These are phyloP conservation scores for Galerucella calmariensis DNA, from an alignment of 2,888 invertebrate genomes.

Conservation along the genomic window DNA sequence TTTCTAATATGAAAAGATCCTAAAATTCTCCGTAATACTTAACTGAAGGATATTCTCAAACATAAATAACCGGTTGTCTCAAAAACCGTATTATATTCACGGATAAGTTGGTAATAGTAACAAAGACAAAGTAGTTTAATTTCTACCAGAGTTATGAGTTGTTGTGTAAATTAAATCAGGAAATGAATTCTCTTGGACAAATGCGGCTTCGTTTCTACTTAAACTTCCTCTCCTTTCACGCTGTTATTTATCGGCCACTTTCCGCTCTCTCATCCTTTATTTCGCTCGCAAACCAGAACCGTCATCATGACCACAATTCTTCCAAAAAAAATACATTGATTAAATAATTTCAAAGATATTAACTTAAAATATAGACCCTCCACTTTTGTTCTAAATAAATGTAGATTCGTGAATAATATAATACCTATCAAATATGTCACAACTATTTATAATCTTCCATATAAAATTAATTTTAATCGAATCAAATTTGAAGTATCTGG, in stretches of 20 bases:
- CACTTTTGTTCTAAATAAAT: too few relatives aligned
- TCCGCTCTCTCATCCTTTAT: slow-evolving; percentile 56
- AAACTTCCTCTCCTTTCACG: slow-evolving; percentile 63
- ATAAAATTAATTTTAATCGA: too few relatives aligned
- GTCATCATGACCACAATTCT: not conserved
- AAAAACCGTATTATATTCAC: slow-evolving; percentile 6
- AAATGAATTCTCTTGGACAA: slow-evolving; percentile 64
- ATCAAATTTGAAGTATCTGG: too few relatives aligned
- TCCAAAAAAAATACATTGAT: not conserved
- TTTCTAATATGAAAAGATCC: too few relatives aligned
- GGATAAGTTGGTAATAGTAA: slow-evolving; percentile 19
- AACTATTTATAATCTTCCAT: too few relatives aligned
- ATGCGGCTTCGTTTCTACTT: slow-evolving; percentile 59
- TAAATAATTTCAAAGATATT: not conserved
- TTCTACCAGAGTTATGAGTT: slow-evolving; percentile 59
- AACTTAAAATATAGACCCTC: not conserved
- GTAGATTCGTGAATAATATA: too few relatives aligned
- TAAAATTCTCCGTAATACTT: not conserved
- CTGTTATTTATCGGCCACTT: slow-evolving; percentile 63
- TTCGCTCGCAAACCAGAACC: slow-evolving; percentile 27
- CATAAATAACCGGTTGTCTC: not conserved
- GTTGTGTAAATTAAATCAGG: slow-evolving; percentile 65
- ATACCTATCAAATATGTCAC: too few relatives aligned
- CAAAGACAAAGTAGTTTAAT: slow-evolving; percentile 63
- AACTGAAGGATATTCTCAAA: not conserved